Conservation (phyloP, 35 echinoderm and acorn worm species). For the Diadema setosum region DNA sequence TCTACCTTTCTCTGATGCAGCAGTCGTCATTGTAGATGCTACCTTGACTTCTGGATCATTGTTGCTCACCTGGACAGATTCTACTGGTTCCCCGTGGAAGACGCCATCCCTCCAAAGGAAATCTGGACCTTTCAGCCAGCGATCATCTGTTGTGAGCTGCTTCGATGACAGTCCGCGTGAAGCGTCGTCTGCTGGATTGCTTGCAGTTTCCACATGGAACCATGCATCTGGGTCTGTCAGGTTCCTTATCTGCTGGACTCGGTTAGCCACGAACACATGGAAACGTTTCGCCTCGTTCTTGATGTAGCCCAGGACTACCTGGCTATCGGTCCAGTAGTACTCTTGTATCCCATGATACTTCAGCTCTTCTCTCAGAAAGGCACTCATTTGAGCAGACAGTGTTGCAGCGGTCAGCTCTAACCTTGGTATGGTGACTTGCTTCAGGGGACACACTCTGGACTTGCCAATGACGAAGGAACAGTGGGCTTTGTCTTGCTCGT, state of each 20-base stretch:
- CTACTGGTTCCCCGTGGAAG: not conserved
- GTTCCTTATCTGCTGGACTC: slow-evolving; percentile 16
- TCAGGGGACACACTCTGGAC: slow-evolving; percentile 31
- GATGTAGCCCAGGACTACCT: slow-evolving; percentile 50
- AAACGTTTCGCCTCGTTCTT: slow-evolving; percentile 16
- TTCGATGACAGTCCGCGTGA: slow-evolving; percentile 20
- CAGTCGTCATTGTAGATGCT: not conserved
- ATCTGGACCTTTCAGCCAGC: slow-evolving; percentile 30
- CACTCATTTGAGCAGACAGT: not conserved
- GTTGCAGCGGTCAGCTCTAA: slow-evolving; percentile 32
- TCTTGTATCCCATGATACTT: not conserved
- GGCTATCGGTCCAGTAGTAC: slow-evolving; percentile 74
- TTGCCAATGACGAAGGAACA: slow-evolving; percentile 40
- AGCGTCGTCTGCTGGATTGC: slow-evolving; percentile 41
- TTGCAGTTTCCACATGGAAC: slow-evolving; percentile 9
- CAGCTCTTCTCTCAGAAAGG: not conserved
- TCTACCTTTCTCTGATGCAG: too few species aligned
- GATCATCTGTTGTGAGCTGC: not conserved
- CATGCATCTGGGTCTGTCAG: slow-evolving; percentile 1
- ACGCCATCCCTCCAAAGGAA: not conserved
- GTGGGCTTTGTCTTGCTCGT: slow-evolving; percentile 6
- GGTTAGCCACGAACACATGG: slow-evolving; percentile 46
- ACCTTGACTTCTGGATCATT: not conserved
- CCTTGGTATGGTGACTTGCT: not conserved
- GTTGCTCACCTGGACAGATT: not conserved